Conservation (phyloP, 2,888 invertebrate genomes). For the Ophioninae sp. region DNA sequence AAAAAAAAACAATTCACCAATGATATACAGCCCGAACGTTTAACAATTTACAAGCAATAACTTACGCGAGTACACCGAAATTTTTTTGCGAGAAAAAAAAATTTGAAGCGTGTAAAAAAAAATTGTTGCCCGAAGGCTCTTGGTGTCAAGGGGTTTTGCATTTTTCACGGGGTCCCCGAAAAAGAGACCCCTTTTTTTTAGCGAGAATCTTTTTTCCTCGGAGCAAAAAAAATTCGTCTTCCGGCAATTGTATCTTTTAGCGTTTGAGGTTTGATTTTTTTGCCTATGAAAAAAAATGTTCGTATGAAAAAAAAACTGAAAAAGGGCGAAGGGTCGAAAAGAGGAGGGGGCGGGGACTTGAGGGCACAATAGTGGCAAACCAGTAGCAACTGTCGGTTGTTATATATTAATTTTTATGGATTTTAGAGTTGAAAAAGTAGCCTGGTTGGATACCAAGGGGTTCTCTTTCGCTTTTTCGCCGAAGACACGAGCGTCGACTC, state of each 20-base stretch:
- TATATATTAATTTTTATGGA: conserved; percentile 76
- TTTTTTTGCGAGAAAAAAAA: conserved; percentile 57
- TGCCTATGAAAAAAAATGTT: conserved; percentile 59
- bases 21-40: conserved; percentile 54
- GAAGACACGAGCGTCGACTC: conserved; percentile 44
- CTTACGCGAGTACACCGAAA: conserved; percentile 59
- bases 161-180: conserved; percentile 10
- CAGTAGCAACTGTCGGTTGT: conserved; percentile 62
- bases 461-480: conserved; percentile 7
- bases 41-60: conserved; percentile 55
- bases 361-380: conserved; percentile 66
- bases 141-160: conserved; percentile 39
- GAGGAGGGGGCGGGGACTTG: conserved; percentile 8
- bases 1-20: conserved; percentile 7
- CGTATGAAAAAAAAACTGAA: conserved; percentile 43
- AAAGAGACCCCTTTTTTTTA: conserved; percentile 45
- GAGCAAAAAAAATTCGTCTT: conserved; percentile 36
- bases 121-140: conserved; percentile 34
- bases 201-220: conserved; percentile 53
- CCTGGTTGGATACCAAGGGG: conserved; percentile 25
- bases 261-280: conserved; percentile 70
- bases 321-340: conserved; percentile 39
- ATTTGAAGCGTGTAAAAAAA: conserved; percentile 41
- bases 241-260: conserved; percentile 56
- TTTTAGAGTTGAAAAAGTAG: conserved; percentile 69